phyloP scores from a whole-genome alignment of 2,797 vertebrate species.

The Astyanax mexicanus region DNA sequence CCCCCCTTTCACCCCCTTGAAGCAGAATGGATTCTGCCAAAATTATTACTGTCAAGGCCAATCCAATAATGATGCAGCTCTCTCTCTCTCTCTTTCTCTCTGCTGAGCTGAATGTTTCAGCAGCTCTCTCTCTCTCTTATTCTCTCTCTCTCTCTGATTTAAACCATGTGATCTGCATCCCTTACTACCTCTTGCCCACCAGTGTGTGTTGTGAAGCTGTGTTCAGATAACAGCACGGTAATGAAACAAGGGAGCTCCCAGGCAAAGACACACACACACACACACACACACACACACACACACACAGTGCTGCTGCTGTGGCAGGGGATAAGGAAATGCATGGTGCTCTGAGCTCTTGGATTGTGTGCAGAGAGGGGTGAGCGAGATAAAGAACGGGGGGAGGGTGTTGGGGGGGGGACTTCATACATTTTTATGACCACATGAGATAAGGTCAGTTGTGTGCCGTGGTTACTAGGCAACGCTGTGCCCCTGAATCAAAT shows the following conservation, averaged over 20 bases:
- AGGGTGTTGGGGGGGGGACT: slow-evolving; percentile 66
- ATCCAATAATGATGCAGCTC: slow-evolving; percentile 56
- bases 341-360: slow-evolving; percentile 71
- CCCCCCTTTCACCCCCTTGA: background rate
- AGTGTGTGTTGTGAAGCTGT: slow-evolving; percentile 55
- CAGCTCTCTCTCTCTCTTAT: background rate
- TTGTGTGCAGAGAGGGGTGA: slow-evolving; percentile 63
- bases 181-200: slow-evolving; percentile 74
- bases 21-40: slow-evolving; percentile 51
- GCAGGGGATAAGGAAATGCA: slow-evolving; percentile 65
- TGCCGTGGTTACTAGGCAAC: slow-evolving; percentile 87
- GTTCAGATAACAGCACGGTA: slow-evolving; percentile 62
- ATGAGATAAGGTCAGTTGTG: slow-evolving; percentile 86
- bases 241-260: slow-evolving; percentile 71
- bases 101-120: slow-evolving; percentile 25
- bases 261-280: slow-evolving; percentile 55
- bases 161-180: slow-evolving; percentile 76
- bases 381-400: slow-evolving; percentile 61
- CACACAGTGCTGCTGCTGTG: slow-evolving; percentile 61
- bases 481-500: slow-evolving; percentile 81
- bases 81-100: slow-evolving; percentile 30
- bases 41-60: slow-evolving; percentile 58
- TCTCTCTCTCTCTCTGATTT: slow-evolving; percentile 73
- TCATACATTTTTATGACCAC: slow-evolving; percentile 89
- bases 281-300: slow-evolving; percentile 30